Conservation (phyloP, 1,140 invertebrate genomes). For the Maconellicoccus hirsutus region DNA sequence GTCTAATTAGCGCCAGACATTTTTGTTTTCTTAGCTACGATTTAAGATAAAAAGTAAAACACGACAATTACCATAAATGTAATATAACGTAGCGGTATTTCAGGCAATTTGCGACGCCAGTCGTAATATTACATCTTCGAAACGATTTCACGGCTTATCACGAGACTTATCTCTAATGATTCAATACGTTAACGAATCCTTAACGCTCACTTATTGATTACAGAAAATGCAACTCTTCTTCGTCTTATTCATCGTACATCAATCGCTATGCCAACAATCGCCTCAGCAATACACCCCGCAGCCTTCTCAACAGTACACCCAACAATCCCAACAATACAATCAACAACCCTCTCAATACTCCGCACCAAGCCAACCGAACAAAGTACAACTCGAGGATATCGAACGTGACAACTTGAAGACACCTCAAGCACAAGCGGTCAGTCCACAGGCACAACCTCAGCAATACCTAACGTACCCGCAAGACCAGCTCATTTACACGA, state of each 20-base stretch:
- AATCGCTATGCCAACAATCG: not conserved
- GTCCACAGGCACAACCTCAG: not conserved
- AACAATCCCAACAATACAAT: not conserved
- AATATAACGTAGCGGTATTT: too few relatives aligned
- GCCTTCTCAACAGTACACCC: not conserved
- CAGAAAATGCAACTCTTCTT: not conserved
- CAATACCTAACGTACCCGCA: not conserved
- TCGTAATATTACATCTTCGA: too few relatives aligned
- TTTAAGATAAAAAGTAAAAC: too few relatives aligned
- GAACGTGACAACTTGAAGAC: slow-evolving; percentile 10
- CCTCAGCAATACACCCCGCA: not conserved
- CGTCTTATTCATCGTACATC: not conserved
- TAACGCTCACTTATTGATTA: too few relatives aligned
- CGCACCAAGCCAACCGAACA: not conserved
- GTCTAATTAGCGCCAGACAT: too few relatives aligned
- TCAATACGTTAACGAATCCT: too few relatives aligned
- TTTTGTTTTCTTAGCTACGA: too few relatives aligned
- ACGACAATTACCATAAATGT: too few relatives aligned
- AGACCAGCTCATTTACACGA: not conserved
- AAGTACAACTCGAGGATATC: slow-evolving; percentile 10
- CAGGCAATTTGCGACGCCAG: too few relatives aligned
- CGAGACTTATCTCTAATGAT: too few relatives aligned
- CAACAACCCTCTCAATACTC: not conserved
- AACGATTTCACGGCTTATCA: too few relatives aligned
- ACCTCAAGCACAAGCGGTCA: not conserved